phyloP scores from a whole-genome alignment of 2,113 vertebrate genomes.

The Sus scrofa region DNA sequence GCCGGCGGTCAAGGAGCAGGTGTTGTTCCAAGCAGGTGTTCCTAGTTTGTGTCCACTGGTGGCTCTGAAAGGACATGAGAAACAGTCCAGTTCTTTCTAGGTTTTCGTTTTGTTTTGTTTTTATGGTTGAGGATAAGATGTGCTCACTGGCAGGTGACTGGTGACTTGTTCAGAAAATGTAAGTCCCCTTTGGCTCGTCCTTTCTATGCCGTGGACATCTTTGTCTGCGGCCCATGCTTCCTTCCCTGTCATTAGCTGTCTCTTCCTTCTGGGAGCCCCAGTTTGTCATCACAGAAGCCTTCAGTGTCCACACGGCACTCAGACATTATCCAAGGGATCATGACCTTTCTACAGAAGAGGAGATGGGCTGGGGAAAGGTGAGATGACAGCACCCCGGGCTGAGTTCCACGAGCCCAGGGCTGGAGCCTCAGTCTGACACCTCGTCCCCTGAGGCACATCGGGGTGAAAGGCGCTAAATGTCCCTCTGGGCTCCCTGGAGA shows the following conservation, averaged over 20 bases:
- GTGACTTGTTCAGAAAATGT: not conserved
- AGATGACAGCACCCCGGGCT: not conserved
- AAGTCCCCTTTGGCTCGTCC: not conserved
- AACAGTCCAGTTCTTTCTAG: accelerated
- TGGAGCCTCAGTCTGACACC: not conserved
- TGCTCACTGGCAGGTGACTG: not conserved
- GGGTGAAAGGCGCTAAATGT: not conserved
- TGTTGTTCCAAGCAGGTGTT: not conserved
- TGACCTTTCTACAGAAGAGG: not conserved
- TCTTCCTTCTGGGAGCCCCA: not conserved
- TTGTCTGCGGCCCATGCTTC: accelerated
- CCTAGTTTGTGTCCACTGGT: not conserved
- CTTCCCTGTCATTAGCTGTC: accelerated
- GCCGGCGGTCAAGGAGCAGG: not conserved
- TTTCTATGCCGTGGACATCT: not conserved
- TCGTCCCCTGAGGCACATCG: not conserved
- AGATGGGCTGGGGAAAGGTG: not conserved
- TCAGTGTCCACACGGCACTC: accelerated
- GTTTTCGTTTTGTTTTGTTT: not conserved
- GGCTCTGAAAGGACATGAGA: not conserved
- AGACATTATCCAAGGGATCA: not conserved
- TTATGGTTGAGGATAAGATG: not conserved
- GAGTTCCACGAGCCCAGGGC: no score
- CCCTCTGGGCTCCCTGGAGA: accelerated
- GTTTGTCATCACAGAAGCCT: not conserved